Conservation (phyloP, 2,113 vertebrate species). For the Leuciscus idus region DNA sequence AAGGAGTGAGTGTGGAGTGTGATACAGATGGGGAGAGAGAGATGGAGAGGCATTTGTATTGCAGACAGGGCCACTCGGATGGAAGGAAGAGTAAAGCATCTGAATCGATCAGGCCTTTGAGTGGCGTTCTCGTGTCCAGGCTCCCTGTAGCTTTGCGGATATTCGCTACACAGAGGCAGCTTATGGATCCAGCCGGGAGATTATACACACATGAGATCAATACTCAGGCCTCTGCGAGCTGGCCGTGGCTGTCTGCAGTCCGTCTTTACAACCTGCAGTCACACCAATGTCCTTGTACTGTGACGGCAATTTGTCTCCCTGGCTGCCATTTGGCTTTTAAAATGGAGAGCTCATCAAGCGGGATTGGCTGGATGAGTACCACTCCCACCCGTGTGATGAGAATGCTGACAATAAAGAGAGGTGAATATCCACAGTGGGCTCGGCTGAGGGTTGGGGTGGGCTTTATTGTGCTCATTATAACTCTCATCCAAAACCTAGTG, state of each 20-base stretch:
- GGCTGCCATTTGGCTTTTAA: constrained; percentile 57
- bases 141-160: constrained; percentile 57
- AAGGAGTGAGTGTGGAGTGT: constrained; percentile 10
- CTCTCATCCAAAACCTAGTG: neutral
- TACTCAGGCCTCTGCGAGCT: constrained; percentile 59
- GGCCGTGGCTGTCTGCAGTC: constrained; percentile 52
- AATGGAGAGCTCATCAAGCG: constrained; percentile 63
- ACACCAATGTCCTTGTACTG: constrained; percentile 47
- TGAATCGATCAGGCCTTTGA: constrained; percentile 70
- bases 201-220: constrained; percentile 74
- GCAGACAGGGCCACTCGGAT: constrained; percentile 47
- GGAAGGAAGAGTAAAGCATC: constrained; percentile 57
- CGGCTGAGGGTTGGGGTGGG: constrained; percentile 25
- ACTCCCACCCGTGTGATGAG: constrained; percentile 40
- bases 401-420: constrained; percentile 35
- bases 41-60: constrained; percentile 61
- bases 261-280: constrained; percentile 33
- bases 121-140: constrained; percentile 60
- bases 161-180: constrained; percentile 60
- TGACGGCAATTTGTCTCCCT: constrained; percentile 37
- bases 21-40: constrained; percentile 37
- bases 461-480: constrained; percentile 18
- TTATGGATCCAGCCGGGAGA: constrained; percentile 70
- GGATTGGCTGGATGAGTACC: constrained; percentile 34
- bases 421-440: constrained; percentile 22